Conservation (phyloP, 2,797 vertebrate species). For the Ptychadena robeensis region DNA sequence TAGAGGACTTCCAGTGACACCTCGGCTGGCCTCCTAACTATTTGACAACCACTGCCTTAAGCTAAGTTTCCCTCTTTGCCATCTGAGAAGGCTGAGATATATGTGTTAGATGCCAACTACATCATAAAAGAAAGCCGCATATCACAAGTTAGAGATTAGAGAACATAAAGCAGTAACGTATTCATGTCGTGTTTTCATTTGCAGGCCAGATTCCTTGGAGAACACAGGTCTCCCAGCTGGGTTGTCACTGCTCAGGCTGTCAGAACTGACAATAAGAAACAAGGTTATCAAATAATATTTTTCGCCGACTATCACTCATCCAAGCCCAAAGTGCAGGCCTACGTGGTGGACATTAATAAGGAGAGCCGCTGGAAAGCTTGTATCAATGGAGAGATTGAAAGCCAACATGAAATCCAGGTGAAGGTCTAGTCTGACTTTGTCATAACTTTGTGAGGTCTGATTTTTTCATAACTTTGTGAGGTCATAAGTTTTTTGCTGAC, state of each 20-base stretch:
- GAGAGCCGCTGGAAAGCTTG: slow-evolving; percentile 81
- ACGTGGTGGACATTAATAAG: slow-evolving; percentile 76
- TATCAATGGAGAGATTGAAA: slow-evolving; percentile 78
- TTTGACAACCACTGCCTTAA: no score
- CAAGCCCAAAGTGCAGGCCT: slow-evolving; percentile 75
- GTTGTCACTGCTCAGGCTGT: slow-evolving; percentile 75
- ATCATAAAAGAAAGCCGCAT: no score
- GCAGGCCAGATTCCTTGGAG: slow-evolving; percentile 76
- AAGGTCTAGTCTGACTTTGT: neutral
- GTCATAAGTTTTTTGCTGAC: no score
- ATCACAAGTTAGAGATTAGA: no score
- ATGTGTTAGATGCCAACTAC: no score
- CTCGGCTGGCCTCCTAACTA: no score
- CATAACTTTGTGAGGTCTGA: neutral
- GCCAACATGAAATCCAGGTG: slow-evolving; percentile 81
- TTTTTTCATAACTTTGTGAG: no score
- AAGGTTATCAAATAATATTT: slow-evolving; percentile 80
- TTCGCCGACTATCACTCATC: slow-evolving; percentile 70
- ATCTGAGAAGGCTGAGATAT: neutral
- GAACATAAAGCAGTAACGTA: no score
- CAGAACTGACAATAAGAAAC: slow-evolving; percentile 70
- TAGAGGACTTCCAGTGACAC: no score
- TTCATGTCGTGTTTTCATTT: slow-evolving; percentile 16
- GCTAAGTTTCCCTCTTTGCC: neutral
- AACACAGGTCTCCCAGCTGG: slow-evolving; percentile 69